Base-by-base conservation (phyloP, 2,888 invertebrate species). In the Acleris literana region DNA sequence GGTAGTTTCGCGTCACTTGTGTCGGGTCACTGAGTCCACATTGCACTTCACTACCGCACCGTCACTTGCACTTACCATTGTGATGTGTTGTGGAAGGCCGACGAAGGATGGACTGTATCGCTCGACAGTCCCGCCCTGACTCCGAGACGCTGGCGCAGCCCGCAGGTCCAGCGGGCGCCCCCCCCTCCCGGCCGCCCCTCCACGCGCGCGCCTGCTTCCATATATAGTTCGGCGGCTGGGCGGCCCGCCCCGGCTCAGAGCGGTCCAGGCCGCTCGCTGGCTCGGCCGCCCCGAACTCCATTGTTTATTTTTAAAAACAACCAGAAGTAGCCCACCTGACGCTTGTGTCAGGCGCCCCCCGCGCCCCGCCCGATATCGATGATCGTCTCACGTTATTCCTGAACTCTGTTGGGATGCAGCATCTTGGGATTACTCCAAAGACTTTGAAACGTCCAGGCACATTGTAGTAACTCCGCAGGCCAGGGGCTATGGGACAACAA, bases 121-220 rank as follows among this genome's bases (percentile, higher is more conserved):
- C 80, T 87, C 88, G 88, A 87, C 86, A 90, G 91, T 91, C 90
- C 88, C 89, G 88, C 90, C 91, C 91, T 88, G 90, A 91, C 92
- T 92, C 90, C 86, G 88, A 88, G 82, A 71, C 79, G 72, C 78
- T 77, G 83, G 76, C 78, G 83, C 82, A 79, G 73, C 82, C 76
- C 78, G 72, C 70, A 74, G 76, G 75, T 84, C 86, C 87, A 83
- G 83, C 79, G 78, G 74, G 74, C 63, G 68, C 70, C 76, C 76
- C 79, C 22, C 81, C 79, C 76, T 79, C 78, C 76, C 76, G 69
- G 72, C 70, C 68, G 68, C 73, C 72, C 64, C 70, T 69, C 76
- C 74, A 66, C 65, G 70, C 71, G 71, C 74, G 63, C 66, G 74
- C 71, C 77, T 72, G 73, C 86, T 88, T 87, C 92, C 92, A 90